These are phyloP conservation scores for Megaustenia siamemsis DNA, from an alignment of 2,888 invertebrate genomes.

Conservation along the genomic window DNA sequence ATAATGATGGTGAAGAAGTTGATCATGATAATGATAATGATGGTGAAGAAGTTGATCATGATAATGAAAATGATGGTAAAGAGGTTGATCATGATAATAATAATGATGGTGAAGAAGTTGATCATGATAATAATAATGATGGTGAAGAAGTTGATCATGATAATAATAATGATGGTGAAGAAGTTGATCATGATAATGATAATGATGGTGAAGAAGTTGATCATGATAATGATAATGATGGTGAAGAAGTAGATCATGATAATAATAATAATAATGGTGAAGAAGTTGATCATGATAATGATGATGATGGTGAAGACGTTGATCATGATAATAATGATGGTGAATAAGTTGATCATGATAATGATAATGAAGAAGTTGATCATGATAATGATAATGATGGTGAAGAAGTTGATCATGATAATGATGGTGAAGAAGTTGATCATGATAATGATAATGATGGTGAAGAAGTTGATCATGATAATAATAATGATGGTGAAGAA, in stretches of 20 bases:
- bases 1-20: no score
- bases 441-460: neutral
- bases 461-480: conserved; percentile 9
- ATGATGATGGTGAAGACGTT: neutral
- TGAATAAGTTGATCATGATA: conserved; percentile 13
- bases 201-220: neutral
- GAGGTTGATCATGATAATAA: no score
- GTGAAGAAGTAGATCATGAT: neutral
- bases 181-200: neutral
- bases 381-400: conserved; percentile 20
- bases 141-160: neutral
- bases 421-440: conserved; percentile 46
- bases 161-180: neutral
- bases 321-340: conserved; percentile 26
- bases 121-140: neutral
- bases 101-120: no score
- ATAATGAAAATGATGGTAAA: no score
- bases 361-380: neutral
- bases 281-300: neutral
- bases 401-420: conserved; percentile 35
- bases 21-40: no score
- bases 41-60: no score
- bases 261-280: neutral
- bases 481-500: conserved; percentile 27
- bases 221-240: neutral